Conservation (phyloP, 2,888 invertebrate genomes). For the Coenonympha arcania region DNA sequence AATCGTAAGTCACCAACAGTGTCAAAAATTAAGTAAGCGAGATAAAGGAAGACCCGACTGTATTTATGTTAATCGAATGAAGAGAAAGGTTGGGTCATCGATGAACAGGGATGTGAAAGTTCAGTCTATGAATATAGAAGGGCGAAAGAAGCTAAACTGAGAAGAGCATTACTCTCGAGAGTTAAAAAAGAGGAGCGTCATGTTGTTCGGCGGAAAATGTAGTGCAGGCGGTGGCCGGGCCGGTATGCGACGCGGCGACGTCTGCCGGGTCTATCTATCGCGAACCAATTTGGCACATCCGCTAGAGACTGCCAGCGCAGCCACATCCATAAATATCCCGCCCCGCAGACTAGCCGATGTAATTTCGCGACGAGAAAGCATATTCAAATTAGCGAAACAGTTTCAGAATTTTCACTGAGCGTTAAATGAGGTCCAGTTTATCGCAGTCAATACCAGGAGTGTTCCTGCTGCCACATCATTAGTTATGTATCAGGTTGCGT, state of each 20-base stretch:
- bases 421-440: neutral
- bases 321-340: conserved; percentile 57
- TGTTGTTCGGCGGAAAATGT: conserved; percentile 38
- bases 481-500: conserved; percentile 37
- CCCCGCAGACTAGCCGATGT: conserved; percentile 35
- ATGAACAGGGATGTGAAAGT: too few species aligned
- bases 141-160: too few species aligned
- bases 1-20: too few species aligned
- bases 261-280: conserved; percentile 68
- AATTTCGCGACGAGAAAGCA: conserved; percentile 37
- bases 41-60: too few species aligned
- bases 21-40: too few species aligned
- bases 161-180: too few species aligned
- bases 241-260: conserved; percentile 65
- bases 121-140: too few species aligned
- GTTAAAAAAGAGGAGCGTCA: neutral
- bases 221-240: conserved; percentile 58
- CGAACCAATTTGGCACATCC: conserved; percentile 73
- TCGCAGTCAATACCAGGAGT: neutral
- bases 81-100: too few species aligned
- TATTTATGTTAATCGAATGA: too few species aligned
- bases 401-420: neutral
- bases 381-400: neutral
- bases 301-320: conserved; percentile 56
- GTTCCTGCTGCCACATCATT: conserved; percentile 7